Conservation (phyloP, 2,888 invertebrate species). For the Agrochola lychnidis region DNA sequence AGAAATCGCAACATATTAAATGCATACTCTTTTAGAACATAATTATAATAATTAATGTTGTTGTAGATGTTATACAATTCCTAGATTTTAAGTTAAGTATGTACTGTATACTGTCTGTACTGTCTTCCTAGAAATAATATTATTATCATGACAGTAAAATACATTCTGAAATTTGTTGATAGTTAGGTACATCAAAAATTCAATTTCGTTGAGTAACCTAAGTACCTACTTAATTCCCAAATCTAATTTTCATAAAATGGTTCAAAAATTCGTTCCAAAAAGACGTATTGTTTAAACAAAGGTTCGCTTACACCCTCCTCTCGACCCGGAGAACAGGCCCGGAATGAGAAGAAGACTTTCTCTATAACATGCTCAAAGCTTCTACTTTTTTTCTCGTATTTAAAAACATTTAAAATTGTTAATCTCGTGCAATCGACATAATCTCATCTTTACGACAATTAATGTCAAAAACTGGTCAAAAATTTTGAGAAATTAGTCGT, state of each 20-base stretch:
- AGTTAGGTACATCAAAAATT: conserved; percentile 55
- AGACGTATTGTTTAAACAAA: conserved; percentile 74
- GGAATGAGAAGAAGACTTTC: conserved; percentile 27
- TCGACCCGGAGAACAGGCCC: conserved; percentile 54
- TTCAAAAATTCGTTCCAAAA: conserved; percentile 70
- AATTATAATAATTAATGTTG: background rate
- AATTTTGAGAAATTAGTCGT: background rate
- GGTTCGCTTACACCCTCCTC: conserved; percentile 66
- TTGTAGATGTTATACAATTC: background rate
- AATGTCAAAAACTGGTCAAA: background rate
- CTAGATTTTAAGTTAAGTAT: conserved; percentile 1
- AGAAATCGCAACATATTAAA: background rate
- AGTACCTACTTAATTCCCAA: conserved; percentile 71
- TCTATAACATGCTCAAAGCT: background rate
- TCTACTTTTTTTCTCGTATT: background rate
- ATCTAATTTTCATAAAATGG: conserved; percentile 80
- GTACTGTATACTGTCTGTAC: background rate
- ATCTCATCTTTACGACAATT: background rate
- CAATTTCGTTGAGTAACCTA: conserved; percentile 64
- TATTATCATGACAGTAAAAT: conserved; percentile 7
- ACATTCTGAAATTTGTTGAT: conserved; percentile 32
- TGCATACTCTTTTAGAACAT: too few species aligned
- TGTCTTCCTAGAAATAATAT: conserved; percentile 12
- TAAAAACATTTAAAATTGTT: background rate
- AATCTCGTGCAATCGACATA: too few species aligned